These are phyloP conservation scores for Lordiphosa fenestrarum DNA, from an alignment of 2,888 invertebrate species.

Conservation along the genomic window DNA sequence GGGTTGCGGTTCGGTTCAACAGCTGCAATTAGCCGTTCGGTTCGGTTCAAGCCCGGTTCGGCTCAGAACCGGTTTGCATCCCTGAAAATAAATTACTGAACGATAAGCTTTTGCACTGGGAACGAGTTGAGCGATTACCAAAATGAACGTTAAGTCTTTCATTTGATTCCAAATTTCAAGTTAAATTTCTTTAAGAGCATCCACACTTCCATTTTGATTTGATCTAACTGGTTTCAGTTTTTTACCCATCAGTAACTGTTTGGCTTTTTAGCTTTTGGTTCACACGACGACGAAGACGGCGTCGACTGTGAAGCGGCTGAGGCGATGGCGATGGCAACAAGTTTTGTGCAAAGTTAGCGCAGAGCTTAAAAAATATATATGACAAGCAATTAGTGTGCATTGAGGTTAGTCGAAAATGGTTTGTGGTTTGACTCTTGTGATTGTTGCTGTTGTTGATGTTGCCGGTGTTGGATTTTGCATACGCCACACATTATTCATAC, in stretches of 20 bases:
- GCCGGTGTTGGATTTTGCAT: constrained; percentile 41
- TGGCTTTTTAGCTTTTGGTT: constrained; percentile 71
- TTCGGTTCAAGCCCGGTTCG: too few species aligned
- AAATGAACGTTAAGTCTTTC: too few species aligned
- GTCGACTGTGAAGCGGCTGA: too few species aligned
- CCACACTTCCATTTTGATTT: constrained; percentile 1
- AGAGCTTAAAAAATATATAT: constrained; percentile 50
- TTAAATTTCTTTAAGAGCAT: constrained; percentile 33
- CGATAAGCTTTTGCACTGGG: too few species aligned
- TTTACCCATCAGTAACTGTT: constrained; percentile 57
- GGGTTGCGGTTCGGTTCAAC: too few species aligned
- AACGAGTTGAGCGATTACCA: too few species aligned
- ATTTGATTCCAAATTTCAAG: too few species aligned
- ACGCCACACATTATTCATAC: constrained; percentile 57
- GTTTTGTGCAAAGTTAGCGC: constrained; percentile 61
- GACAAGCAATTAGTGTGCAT: constrained; percentile 74
- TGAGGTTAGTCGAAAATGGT: constrained; percentile 70
- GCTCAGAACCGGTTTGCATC: too few species aligned
- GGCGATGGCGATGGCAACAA: constrained; percentile 54
- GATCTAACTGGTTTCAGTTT: constrained; percentile 1
- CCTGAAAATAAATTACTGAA: too few species aligned
- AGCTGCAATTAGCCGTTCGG: too few species aligned
- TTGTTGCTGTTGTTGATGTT: constrained; percentile 30
- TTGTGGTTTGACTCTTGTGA: constrained; percentile 40
- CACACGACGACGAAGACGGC: constrained; percentile 49